phyloP scores from a whole-genome alignment of 2,113 vertebrate genomes.

The Saccopteryx leptura region DNA sequence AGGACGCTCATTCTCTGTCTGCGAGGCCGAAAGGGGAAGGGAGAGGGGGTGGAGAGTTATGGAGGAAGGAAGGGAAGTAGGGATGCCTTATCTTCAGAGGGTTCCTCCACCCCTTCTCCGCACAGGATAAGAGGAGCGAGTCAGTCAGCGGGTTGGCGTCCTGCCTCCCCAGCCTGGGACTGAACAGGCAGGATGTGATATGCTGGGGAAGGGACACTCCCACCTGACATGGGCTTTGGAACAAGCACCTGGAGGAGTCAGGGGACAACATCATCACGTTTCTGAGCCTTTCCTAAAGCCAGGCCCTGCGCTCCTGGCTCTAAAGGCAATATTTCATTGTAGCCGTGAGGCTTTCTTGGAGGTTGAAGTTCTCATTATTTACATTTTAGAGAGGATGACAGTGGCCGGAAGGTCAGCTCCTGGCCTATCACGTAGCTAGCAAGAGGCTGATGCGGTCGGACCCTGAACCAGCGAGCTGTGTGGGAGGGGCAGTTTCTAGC shows the following conservation, averaged over 20 bases:
- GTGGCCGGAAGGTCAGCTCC: neutral
- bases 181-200: neutral
- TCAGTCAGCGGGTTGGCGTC: neutral
- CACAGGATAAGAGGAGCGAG: neutral
- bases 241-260: neutral
- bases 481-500: neutral
- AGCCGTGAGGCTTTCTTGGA: neutral
- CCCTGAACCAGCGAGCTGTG: neutral
- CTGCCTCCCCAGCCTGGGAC: neutral
- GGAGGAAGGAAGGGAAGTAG: constrained; percentile 63
- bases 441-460: neutral
- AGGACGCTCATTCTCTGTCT: constrained; percentile 61
- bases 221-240: neutral
- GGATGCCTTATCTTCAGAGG: constrained; percentile 61
- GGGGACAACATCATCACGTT: neutral
- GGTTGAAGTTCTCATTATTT: constrained; percentile 3
- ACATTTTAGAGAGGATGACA: neutral
- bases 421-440: neutral
- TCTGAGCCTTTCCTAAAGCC: neutral
- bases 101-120: neutral
- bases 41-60: neutral
- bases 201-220: neutral
- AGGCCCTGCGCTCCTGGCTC: neutral
- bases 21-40: neutral
- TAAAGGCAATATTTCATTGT: neutral